Evolutionary conservation across 2,888 invertebrate genomes (phyloP).

Genomic region (Stenurella melanura): DNA sequence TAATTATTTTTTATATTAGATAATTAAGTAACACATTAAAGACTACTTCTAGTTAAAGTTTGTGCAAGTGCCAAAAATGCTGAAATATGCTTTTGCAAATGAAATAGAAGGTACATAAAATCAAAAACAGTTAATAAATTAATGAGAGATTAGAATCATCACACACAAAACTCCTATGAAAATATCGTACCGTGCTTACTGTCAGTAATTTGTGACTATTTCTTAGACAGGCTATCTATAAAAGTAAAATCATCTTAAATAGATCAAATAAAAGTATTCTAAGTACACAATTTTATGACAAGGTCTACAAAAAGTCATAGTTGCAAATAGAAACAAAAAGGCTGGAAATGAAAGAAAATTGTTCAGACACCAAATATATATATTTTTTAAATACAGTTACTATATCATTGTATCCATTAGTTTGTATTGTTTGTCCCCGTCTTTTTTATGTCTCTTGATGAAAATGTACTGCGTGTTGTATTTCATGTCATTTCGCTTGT

Average conservation of each 20-base stretch:
- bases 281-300: background rate
- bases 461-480: too few species aligned
- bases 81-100: background rate
- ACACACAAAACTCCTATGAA: background rate
- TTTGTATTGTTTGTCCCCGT: too few species aligned
- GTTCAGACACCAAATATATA: too few species aligned
- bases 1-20: too few species aligned
- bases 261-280: background rate
- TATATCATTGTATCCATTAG: background rate
- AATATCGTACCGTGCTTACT: constrained; percentile 16
- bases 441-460: too few species aligned
- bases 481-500: too few species aligned
- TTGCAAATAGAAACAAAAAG: background rate
- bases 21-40: too few species aligned
- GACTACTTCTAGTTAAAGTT: background rate
- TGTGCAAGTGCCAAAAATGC: background rate
- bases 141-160: background rate
- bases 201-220: constrained; percentile 23
- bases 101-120: background rate
- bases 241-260: constrained; percentile 20
- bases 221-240: constrained; percentile 33
- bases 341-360: too few species aligned
- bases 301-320: background rate
- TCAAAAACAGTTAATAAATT: constrained; percentile 2
- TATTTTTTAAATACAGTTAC: background rate